Conservation (phyloP, 2,113 vertebrate genomes). For the Marcusenius ussheri region DNA sequence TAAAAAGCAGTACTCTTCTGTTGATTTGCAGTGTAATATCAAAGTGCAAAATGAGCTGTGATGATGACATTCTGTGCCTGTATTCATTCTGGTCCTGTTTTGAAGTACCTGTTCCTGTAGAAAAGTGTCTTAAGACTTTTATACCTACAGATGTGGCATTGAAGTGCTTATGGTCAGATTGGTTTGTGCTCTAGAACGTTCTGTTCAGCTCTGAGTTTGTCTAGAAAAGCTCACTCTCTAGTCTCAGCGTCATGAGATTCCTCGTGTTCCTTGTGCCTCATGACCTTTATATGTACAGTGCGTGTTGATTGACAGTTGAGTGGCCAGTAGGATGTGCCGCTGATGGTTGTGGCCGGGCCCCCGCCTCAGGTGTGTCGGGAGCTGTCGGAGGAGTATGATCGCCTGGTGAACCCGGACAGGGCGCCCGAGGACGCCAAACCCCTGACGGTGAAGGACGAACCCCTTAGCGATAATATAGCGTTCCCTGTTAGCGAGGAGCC, state of each 20-base stretch:
- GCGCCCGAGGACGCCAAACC: constrained; percentile 87
- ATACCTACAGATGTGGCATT: background rate
- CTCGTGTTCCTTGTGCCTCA: background rate
- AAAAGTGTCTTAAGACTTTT: background rate
- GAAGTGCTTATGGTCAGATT: background rate
- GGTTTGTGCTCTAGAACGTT: background rate
- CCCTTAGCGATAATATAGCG: constrained; percentile 82
- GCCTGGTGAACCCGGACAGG: constrained; percentile 91
- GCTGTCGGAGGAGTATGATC: constrained; percentile 91
- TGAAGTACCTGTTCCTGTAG: background rate
- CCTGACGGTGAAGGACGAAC: constrained; percentile 89
- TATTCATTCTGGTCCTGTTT: background rate
- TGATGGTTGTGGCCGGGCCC: constrained; percentile 6
- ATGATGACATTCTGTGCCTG: background rate
- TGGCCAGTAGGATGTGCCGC: background rate
- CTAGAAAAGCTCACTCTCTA: background rate
- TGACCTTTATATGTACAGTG: background rate
- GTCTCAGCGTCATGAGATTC: background rate
- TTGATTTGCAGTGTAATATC: too few relatives aligned
- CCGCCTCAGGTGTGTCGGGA: constrained; percentile 82
- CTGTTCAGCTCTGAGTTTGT: background rate
- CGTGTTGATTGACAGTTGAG: background rate
- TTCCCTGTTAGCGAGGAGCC: constrained; percentile 87
- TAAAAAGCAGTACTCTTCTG: too few relatives aligned
- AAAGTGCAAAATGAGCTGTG: background rate